Conservation (phyloP, 2,113 vertebrate genomes). For the Microtus montanus region DNA sequence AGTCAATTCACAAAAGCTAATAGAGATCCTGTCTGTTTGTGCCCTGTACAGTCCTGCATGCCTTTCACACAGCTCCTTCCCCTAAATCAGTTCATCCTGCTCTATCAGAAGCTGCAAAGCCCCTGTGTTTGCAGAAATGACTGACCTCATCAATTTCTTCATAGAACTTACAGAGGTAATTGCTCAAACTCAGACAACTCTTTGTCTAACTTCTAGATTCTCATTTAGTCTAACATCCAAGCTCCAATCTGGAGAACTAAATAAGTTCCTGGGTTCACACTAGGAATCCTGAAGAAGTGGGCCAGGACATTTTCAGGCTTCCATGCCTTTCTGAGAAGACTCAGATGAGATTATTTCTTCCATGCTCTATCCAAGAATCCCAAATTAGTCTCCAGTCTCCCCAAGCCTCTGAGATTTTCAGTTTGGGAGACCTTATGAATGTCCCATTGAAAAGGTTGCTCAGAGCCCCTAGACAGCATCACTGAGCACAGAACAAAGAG, state of each 20-base stretch:
- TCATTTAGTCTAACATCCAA: neutral
- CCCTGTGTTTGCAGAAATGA: neutral
- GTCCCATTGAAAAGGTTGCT: no score
- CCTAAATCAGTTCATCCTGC: no score
- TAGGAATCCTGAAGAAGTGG: neutral
- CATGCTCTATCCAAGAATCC: neutral
- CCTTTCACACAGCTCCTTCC: neutral
- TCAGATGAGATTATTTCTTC: neutral
- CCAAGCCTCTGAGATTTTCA: neutral
- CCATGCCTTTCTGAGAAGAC: neutral
- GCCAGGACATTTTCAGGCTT: neutral
- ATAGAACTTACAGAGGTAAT: neutral
- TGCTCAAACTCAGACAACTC: neutral
- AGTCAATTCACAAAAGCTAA: neutral
- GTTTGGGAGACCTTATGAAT: neutral
- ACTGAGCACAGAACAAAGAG: neutral
- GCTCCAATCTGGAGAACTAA: neutral
- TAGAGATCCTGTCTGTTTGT: neutral
- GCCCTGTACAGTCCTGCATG: no score
- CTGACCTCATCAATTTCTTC: neutral
- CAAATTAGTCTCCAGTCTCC: neutral
- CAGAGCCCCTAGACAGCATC: neutral
- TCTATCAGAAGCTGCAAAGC: neutral
- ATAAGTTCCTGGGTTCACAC: neutral
- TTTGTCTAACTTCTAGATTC: neutral